Percentiles rank a stretch among this genome's conserved stretches.
Evolutionary conservation across 2,113 vertebrate genomes (phyloP).

Genomic region (Sturnira hondurensis): DNA sequence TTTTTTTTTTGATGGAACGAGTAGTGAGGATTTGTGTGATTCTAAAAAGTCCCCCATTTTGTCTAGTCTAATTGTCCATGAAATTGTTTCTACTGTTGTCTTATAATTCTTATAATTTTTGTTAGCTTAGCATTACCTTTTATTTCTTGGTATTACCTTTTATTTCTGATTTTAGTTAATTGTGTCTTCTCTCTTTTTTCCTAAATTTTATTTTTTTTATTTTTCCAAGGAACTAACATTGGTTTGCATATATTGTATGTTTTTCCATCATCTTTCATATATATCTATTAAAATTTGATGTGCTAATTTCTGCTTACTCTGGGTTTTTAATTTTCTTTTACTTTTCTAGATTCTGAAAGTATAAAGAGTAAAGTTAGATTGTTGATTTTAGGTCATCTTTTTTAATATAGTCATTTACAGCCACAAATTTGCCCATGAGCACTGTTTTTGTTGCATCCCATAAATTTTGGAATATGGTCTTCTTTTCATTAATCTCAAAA

Average conservation of each 20-base stretch:
- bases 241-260: not conserved
- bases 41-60: not conserved
- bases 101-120: not conserved
- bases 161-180: not conserved
- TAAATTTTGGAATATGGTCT: not conserved
- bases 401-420: too few relatives aligned
- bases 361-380: not conserved
- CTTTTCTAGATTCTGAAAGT: not conserved
- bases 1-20: too few relatives aligned
- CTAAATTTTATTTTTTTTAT: not conserved
- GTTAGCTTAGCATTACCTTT: not conserved
- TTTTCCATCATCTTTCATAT: not conserved
- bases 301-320: not conserved
- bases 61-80: not conserved
- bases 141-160: not conserved
- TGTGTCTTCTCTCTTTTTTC: not conserved
- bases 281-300: not conserved
- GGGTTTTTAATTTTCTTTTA: not conserved
- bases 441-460: too few relatives aligned
- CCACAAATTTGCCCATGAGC: too few relatives aligned
- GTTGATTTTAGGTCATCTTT: too few relatives aligned
- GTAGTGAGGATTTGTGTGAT: not conserved
- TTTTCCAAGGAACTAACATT: not conserved
- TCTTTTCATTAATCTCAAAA: not conserved
- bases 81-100: not conserved